phyloP scores from a whole-genome alignment of 1,140 invertebrate species.

The Arctopsyche grandis region DNA sequence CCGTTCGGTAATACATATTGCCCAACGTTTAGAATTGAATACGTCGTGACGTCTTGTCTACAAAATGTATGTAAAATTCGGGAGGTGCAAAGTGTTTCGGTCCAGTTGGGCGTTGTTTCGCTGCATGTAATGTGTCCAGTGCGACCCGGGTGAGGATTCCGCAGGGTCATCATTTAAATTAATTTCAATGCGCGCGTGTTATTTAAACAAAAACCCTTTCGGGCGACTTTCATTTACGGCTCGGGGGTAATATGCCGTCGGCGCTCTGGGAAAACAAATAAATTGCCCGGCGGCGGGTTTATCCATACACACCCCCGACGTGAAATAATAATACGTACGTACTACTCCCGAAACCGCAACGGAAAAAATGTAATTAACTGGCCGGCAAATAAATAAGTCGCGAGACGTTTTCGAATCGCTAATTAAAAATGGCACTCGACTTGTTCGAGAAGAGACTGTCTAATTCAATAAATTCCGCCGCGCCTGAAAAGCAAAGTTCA shows the following conservation, averaged over 20 bases:
- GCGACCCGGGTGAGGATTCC: constrained; percentile 36
- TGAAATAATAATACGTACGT: constrained; percentile 39
- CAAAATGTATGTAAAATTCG: too few relatives aligned
- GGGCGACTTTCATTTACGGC: constrained; percentile 44
- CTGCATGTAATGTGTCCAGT: constrained; percentile 39
- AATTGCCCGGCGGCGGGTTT: constrained; percentile 36
- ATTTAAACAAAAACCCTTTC: constrained; percentile 47
- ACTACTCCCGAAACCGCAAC: constrained; percentile 6
- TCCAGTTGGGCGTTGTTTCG: not conserved
- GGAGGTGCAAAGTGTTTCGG: not conserved
- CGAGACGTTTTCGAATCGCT: not conserved
- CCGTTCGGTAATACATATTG: too few relatives aligned
- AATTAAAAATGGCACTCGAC: too few relatives aligned
- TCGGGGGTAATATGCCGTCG: constrained; percentile 25
- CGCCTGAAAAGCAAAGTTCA: not conserved
- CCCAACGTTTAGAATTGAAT: too few relatives aligned
- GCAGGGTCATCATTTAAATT: constrained; percentile 47
- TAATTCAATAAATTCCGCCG: not conserved
- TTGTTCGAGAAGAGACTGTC: too few relatives aligned
- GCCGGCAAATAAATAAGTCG: not conserved
- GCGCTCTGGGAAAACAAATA: constrained; percentile 36
- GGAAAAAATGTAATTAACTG: constrained; percentile 10
- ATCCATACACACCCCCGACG: constrained; percentile 6
- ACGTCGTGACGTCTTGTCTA: too few relatives aligned
- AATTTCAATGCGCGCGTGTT: constrained; percentile 44